These are phyloP conservation scores for Ormyrus nitidulus DNA, from an alignment of 2,888 invertebrate genomes.

Conservation along the genomic window DNA sequence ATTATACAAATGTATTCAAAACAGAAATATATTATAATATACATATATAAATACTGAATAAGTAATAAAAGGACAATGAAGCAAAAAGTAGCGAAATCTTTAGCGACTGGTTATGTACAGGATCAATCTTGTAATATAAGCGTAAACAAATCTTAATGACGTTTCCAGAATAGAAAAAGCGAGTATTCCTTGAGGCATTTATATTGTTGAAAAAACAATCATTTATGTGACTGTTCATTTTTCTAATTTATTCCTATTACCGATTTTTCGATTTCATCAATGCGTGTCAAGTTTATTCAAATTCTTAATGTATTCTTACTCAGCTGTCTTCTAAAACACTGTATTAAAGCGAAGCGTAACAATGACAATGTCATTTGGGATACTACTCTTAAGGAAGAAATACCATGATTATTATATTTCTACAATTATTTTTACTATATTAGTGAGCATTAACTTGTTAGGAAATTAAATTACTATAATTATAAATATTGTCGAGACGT, in stretches of 20 bases:
- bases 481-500: no score
- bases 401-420: no score
- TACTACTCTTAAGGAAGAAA: no score
- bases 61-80: slow-evolving; percentile 1
- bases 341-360: no score
- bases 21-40: slow-evolving; percentile 33
- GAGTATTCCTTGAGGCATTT: slow-evolving; percentile 15
- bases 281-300: neutral
- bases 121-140: slow-evolving; percentile 40
- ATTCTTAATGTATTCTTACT: no score
- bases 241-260: no score
- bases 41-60: slow-evolving; percentile 28
- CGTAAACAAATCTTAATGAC: slow-evolving; percentile 30
- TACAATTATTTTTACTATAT: no score
- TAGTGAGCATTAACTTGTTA: no score
- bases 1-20: slow-evolving; percentile 37
- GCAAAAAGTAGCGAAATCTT: neutral
- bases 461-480: no score
- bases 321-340: no score
- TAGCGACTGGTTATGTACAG: slow-evolving; percentile 14
- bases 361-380: no score
- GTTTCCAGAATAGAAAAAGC: slow-evolving; percentile 20
- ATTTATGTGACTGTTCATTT: neutral
- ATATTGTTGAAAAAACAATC: slow-evolving; percentile 16
- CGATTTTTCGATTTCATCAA: neutral